A percentile compares a stretch with the other conserved stretches of the same genome.
Conservation (phyloP, 2,888 invertebrate genomes). For the Bursaphelenchus okinawaensis region DNA sequence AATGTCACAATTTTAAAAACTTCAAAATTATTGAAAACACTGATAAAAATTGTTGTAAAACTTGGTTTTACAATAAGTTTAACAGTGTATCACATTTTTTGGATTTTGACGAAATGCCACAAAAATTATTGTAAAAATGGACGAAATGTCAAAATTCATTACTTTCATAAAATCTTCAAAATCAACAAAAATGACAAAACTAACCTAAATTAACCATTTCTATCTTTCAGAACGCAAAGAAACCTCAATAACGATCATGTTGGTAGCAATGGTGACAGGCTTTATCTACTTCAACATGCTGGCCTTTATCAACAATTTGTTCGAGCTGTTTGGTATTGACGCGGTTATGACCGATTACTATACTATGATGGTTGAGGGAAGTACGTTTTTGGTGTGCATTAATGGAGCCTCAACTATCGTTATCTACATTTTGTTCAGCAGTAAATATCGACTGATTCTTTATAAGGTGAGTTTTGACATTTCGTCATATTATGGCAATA, state of each 20-base stretch:
- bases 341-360: conserved; percentile 24
- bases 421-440: conserved; percentile 45
- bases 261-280: conserved; percentile 48
- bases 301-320: conserved; percentile 49
- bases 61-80: no score
- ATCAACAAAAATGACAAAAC: no score
- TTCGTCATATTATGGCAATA: background rate
- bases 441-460: conserved; percentile 42
- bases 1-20: no score
- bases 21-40: no score
- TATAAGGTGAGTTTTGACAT: conserved; percentile 20
- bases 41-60: no score
- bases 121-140: no score
- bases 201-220: background rate
- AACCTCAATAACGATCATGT: conserved; percentile 46
- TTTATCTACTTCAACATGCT: conserved; percentile 50
- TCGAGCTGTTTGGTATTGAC: conserved; percentile 35
- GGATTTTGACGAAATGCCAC: no score
- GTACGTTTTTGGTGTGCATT: conserved; percentile 42
- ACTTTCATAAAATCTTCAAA: no score
- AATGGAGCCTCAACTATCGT: conserved; percentile 46
- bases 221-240: conserved; percentile 37
- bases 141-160: no score
- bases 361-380: conserved; percentile 41
- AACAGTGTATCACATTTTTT: no score